Evolutionary conservation across 2,113 vertebrate species (phyloP).

Genomic region (Engraulis encrasicolus): DNA sequence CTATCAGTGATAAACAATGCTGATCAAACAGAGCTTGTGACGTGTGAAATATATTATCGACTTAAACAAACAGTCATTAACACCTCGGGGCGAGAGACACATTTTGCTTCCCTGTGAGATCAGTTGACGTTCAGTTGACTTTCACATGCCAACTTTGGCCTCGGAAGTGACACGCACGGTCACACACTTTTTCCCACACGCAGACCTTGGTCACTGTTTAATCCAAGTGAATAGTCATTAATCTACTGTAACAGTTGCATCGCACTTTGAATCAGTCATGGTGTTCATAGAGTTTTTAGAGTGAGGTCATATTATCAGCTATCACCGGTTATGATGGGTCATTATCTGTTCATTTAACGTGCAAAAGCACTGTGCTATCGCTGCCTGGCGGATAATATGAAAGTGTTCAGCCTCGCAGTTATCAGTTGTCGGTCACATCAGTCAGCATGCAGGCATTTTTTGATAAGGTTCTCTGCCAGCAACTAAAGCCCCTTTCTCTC

Average conservation of each 20-base stretch:
- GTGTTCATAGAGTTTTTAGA: neutral
- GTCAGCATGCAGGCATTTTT: neutral
- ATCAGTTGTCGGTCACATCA: neutral
- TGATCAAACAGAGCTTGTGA: neutral
- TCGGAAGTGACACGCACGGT: neutral
- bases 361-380: neutral
- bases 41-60: neutral
- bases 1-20: neutral
- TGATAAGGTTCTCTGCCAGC: no score
- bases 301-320: neutral
- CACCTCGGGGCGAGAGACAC: neutral
- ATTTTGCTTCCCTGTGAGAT: neutral
- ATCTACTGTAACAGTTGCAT: no score
- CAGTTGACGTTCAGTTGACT: conserved; percentile 2
- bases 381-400: neutral
- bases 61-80: neutral
- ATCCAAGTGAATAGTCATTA: neutral
- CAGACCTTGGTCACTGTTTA: neutral
- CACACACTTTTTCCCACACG: neutral
- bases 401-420: neutral
- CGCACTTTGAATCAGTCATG: no score
- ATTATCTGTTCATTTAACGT: neutral
- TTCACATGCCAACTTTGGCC: neutral
- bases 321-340: no score
- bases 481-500: no score